A percentile compares a stretch with the other conserved stretches of the same genome.
Conservation (phyloP, 2,113 vertebrate species). For the Paraplagusia blochii region DNA sequence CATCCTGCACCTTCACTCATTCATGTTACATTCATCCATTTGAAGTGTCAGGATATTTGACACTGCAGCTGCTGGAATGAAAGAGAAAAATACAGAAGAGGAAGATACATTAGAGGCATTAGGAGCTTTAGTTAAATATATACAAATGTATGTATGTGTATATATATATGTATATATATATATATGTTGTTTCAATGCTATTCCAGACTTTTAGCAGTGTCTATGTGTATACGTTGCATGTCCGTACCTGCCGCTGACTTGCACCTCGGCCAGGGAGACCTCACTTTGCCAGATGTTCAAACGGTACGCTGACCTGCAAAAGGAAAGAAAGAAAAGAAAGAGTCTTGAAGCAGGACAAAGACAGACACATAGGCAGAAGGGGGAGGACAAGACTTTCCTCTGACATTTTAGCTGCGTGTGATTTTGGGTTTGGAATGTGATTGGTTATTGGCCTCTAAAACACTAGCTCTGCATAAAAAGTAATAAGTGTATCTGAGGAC, state of each 20-base stretch:
- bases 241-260: slow-evolving; percentile 65
- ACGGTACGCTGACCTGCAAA: slow-evolving; percentile 92
- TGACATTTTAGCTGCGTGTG: neutral
- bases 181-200: too few relatives aligned
- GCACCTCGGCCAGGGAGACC: slow-evolving; percentile 47
- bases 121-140: neutral
- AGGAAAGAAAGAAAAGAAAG: slow-evolving; percentile 13
- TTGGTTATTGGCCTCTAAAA: neutral
- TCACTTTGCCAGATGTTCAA: slow-evolving; percentile 98
- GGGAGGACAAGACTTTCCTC: neutral
- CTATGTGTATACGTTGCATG: slow-evolving; percentile 1
- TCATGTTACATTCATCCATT: slow-evolving; percentile 56
- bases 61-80: slow-evolving; percentile 47
- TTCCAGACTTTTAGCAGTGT: neutral
- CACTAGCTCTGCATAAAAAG: too few relatives aligned
- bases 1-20: slow-evolving; percentile 35
- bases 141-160: too few relatives aligned
- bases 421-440: neutral
- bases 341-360: slow-evolving; percentile 17
- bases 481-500: too few relatives aligned
- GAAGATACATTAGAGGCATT: slow-evolving; percentile 24
- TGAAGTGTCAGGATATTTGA: slow-evolving; percentile 54
- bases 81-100: slow-evolving; percentile 6
- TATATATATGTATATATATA: too few relatives aligned
- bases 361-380: neutral